Conservation (phyloP, 2,888 invertebrate genomes). For the Platycheirus rosarum region DNA sequence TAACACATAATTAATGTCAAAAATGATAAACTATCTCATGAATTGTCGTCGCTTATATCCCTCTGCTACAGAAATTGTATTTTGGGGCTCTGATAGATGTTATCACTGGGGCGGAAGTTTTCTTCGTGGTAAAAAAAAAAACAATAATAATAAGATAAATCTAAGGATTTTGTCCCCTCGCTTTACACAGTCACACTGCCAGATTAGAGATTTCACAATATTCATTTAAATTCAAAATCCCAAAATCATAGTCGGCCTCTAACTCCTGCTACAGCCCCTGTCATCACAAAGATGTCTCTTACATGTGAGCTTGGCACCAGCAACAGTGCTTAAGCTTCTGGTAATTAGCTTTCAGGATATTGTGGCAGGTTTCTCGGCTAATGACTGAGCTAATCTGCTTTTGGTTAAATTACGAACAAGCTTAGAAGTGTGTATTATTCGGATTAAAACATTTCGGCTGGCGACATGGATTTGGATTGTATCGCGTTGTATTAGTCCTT, state of each 20-base stretch:
- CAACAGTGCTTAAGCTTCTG: conserved; percentile 51
- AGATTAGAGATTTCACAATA: conserved; percentile 47
- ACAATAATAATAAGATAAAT: conserved; percentile 2
- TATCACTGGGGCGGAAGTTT: conserved; percentile 31
- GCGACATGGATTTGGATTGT: conserved; percentile 31
- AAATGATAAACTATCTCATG: conserved; percentile 66
- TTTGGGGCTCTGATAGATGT: conserved; percentile 40
- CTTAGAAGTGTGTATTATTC: conserved; percentile 60
- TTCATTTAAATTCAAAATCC: conserved; percentile 49
- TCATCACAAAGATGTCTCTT: conserved; percentile 7
- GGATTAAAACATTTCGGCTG: conserved; percentile 62
- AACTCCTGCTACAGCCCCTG: not conserved
- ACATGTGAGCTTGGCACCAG: conserved; percentile 10
- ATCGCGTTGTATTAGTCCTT: not conserved
- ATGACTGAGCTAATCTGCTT: conserved; percentile 61
- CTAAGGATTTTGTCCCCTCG: not conserved
- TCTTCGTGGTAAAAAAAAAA: not conserved
- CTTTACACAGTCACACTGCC: conserved; percentile 3
- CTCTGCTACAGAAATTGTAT: conserved; percentile 27
- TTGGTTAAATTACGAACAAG: conserved; percentile 62
- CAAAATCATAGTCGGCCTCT: not conserved
- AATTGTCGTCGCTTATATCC: conserved; percentile 38
- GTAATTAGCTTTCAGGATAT: conserved; percentile 60
- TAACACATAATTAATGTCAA: conserved; percentile 72
- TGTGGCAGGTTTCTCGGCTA: conserved; percentile 51